Conservation (phyloP, 1,140 invertebrate genomes). For the Cotesia chilonis region DNA sequence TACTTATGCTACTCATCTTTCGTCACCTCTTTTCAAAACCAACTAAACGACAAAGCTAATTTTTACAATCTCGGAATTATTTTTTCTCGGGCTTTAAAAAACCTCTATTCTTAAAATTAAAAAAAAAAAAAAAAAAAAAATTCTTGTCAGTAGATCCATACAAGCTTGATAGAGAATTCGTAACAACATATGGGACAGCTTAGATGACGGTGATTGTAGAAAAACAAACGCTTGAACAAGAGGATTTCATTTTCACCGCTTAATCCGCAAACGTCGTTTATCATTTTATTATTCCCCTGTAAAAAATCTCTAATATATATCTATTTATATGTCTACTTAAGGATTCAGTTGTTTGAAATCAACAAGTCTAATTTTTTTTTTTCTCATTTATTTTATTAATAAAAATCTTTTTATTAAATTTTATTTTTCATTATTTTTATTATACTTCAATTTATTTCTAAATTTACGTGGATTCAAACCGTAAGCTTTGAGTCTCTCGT, state of each 20-base stretch:
- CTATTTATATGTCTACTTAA: slow-evolving; percentile 8
- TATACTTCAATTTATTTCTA: slow-evolving; percentile 73
- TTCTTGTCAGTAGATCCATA: background rate
- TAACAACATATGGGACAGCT: slow-evolving; percentile 54
- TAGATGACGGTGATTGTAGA: slow-evolving; percentile 48
- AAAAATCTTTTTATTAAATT: background rate
- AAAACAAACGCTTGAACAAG: slow-evolving; percentile 48
- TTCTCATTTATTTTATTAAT: slow-evolving; percentile 26
- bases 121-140: too few species aligned
- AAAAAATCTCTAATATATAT: slow-evolving; percentile 1
- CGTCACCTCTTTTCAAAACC: too few species aligned
- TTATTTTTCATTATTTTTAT: slow-evolving; percentile 49
- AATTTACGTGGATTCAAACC: slow-evolving; percentile 93
- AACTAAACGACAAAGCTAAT: too few species aligned
- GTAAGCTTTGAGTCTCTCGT: slow-evolving; percentile 85
- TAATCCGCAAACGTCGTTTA: slow-evolving; percentile 61
- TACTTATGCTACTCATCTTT: too few species aligned
- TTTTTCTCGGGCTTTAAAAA: too few species aligned
- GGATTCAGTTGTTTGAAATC: background rate
- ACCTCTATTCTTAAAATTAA: too few species aligned
- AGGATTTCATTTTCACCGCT: slow-evolving; percentile 40
- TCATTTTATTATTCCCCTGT: slow-evolving; percentile 45
- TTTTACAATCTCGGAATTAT: too few species aligned
- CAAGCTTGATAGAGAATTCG: slow-evolving; percentile 32
- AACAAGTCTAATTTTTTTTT: slow-evolving; percentile 22